phyloP scores from a whole-genome alignment of 2,797 vertebrate genomes.

The Alauda arvensis region DNA sequence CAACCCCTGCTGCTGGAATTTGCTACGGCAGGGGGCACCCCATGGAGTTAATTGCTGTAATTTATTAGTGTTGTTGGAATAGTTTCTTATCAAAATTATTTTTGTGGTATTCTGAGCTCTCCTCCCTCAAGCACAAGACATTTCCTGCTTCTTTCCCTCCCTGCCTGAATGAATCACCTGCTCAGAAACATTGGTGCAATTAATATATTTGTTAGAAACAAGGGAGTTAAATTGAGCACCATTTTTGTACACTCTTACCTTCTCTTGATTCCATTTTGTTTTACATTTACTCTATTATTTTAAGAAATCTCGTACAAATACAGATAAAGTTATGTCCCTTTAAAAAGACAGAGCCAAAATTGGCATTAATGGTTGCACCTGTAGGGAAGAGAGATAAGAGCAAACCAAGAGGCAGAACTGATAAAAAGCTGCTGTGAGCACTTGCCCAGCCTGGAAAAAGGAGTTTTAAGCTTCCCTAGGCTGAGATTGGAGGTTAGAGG shows the following conservation, averaged over 20 bases:
- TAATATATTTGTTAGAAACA: not conserved
- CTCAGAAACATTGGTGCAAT: not conserved
- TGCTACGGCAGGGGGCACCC: not conserved
- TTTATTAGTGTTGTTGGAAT: not conserved
- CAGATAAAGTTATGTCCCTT: not conserved
- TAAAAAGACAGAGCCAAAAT: not conserved
- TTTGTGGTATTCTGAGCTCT: not conserved
- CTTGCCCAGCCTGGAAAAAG: rapidly evolving
- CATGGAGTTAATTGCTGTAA: not conserved
- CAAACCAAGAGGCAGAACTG: not conserved
- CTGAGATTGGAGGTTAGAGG: not conserved
- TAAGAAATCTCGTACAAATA: not conserved
- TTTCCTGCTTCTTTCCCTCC: not conserved
- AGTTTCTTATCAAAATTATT: not conserved
- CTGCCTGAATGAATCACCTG: not conserved
- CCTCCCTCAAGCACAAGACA: not conserved
- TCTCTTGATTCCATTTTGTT: not conserved
- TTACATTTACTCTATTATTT: not conserved
- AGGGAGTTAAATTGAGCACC: not conserved
- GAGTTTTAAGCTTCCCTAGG: not conserved
- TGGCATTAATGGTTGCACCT: slow-evolving; percentile 26
- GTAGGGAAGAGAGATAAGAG: not conserved
- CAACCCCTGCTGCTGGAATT: not conserved
- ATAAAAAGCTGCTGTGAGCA: not conserved
- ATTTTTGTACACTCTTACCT: not conserved